phyloP scores from a whole-genome alignment of 2,888 invertebrate species.

The Tribolium freemani region DNA sequence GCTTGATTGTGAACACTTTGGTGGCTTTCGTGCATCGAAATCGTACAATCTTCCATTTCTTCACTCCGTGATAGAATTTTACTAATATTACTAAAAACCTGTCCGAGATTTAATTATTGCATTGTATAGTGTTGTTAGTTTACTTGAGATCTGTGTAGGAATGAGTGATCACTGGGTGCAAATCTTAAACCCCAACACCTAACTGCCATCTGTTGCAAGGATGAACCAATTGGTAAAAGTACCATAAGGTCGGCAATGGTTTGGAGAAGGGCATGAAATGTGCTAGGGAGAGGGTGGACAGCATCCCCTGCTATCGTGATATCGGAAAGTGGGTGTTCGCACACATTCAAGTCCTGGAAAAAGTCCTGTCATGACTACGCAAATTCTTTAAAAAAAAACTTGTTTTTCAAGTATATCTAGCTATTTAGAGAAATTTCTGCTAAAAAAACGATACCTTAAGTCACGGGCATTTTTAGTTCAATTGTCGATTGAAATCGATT shows the following conservation, averaged over 20 bases:
- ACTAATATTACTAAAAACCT: conserved; percentile 94
- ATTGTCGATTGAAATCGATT: too few relatives aligned
- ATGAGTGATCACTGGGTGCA: conserved; percentile 89
- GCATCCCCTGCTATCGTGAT: conserved; percentile 82
- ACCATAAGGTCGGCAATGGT: conserved; percentile 94
- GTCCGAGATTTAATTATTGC: conserved; percentile 59
- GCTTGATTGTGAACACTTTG: conserved; percentile 68
- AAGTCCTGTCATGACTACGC: too few relatives aligned
- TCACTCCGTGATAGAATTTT: conserved; percentile 95
- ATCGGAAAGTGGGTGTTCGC: conserved; percentile 86
- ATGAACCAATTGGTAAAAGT: conserved; percentile 87
- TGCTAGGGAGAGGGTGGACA: conserved; percentile 73
- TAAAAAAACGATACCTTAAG: too few relatives aligned
- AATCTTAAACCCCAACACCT: conserved; percentile 95
- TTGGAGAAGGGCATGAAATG: conserved; percentile 88
- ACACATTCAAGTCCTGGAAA: conserved; percentile 72
- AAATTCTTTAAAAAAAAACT: too few relatives aligned
- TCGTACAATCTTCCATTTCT: conserved; percentile 77
- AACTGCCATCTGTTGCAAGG: conserved; percentile 92
- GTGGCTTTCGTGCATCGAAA: conserved; percentile 74
- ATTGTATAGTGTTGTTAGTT: not conserved
- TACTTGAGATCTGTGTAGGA: conserved; percentile 79
- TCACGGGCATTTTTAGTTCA: too few relatives aligned
- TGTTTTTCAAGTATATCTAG: too few relatives aligned
- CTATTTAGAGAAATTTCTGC: too few relatives aligned